phyloP scores from a whole-genome alignment of 53 echinoderm and acorn worm species.

The Stichopus horrens region DNA sequence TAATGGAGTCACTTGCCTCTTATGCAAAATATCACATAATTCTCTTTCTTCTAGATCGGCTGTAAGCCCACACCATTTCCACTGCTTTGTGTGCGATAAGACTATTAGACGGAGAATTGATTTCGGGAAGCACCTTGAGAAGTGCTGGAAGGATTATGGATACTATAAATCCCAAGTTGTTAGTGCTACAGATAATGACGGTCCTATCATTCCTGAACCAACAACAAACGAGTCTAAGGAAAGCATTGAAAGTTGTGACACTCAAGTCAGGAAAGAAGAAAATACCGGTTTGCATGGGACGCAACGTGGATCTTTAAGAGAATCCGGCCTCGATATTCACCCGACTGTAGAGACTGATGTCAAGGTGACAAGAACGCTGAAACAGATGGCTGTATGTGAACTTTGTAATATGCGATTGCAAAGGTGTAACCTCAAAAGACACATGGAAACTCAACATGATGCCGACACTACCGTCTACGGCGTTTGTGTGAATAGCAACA shows the following conservation, averaged over 20 bases:
- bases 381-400: neutral
- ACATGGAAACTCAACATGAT: neutral
- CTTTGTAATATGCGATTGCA: neutral
- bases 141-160: conserved; percentile 17
- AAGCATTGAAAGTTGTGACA: neutral
- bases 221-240: too few species aligned
- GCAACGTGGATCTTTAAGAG: neutral
- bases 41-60: neutral
- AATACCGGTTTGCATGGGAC: neutral
- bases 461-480: neutral
- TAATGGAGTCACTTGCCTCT: neutral
- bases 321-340: neutral
- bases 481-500: neutral
- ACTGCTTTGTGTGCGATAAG: conserved; percentile 19
- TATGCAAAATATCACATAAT: neutral
- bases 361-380: neutral
- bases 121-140: neutral
- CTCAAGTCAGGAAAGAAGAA: too few species aligned
- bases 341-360: neutral
- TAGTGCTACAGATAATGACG: neutral
- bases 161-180: neutral
- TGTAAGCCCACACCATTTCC: neutral
- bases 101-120: neutral
- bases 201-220: neutral
- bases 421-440: neutral